Percentiles rank a stretch among this genome's conserved stretches.
These are phyloP conservation scores for Myzus persicae DNA, from an alignment of 1,140 invertebrate species.

Conservation along the genomic window DNA sequence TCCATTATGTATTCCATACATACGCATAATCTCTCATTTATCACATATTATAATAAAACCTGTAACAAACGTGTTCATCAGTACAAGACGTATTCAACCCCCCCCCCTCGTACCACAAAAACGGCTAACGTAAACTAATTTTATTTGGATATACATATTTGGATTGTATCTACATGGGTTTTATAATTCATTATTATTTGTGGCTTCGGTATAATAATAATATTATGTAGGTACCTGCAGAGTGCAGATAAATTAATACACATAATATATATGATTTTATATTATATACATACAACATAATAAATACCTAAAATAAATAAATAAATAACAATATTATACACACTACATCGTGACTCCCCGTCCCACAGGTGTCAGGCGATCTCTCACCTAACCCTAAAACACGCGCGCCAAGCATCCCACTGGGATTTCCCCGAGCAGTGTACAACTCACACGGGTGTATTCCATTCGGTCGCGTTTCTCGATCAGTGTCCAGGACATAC, in stretches of 20 bases:
- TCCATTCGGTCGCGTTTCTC: constrained; percentile 14
- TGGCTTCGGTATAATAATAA: background rate
- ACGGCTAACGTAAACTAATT: too few relatives aligned
- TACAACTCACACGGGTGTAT: background rate
- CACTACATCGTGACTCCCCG: background rate
- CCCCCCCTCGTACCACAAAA: too few relatives aligned
- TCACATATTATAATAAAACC: background rate
- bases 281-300: background rate
- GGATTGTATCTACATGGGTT: too few relatives aligned
- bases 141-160: background rate
- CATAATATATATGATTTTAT: background rate
- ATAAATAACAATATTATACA: too few relatives aligned
- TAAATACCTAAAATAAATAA: too few relatives aligned
- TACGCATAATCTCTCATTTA: background rate
- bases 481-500: background rate
- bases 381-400: background rate
- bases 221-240: background rate
- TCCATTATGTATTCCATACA: too few relatives aligned
- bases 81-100: too few relatives aligned
- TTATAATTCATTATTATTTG: too few relatives aligned
- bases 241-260: too few relatives aligned
- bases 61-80: background rate
- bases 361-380: constrained; percentile 5
- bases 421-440: background rate
- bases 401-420: background rate